Evolutionary conservation across 2,888 invertebrate species (phyloP).

Genomic region (Megastigmus dorsalis): DNA sequence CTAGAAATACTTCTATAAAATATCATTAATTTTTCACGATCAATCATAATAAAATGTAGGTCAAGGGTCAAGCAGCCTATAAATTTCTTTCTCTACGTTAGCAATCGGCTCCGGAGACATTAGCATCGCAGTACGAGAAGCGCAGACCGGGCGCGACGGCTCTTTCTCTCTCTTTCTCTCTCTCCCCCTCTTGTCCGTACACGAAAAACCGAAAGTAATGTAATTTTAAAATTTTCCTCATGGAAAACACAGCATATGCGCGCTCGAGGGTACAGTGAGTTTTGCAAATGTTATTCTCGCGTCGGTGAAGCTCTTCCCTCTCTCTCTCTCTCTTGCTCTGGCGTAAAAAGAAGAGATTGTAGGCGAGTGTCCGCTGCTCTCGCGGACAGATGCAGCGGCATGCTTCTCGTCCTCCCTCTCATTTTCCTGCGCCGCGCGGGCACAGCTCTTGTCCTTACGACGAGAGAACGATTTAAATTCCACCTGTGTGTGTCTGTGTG

Average conservation of each 20-base stretch:
- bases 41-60: too few relatives aligned
- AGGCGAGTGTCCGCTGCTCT: background rate
- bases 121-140: slow-evolving; percentile 2
- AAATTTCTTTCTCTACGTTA: background rate
- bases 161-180: too few relatives aligned
- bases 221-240: slow-evolving; percentile 49
- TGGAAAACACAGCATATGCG: slow-evolving; percentile 46
- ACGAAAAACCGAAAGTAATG: slow-evolving; percentile 30
- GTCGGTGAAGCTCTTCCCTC: slow-evolving; percentile 40
- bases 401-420: slow-evolving; percentile 19
- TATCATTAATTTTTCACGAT: too few relatives aligned
- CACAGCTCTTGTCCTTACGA: slow-evolving; percentile 55
- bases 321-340: too few relatives aligned
- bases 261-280: slow-evolving; percentile 14
- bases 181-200: background rate
- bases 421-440: slow-evolving; percentile 25
- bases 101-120: background rate
- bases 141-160: background rate
- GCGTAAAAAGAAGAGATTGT: slow-evolving; percentile 40
- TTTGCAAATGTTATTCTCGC: slow-evolving; percentile 50
- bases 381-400: slow-evolving; percentile 22
- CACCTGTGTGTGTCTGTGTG: too few relatives aligned
- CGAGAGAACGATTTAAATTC: slow-evolving; percentile 62
- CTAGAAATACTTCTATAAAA: too few relatives aligned
- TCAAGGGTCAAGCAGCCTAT: too few relatives aligned